Evolutionary conservation across 2,888 invertebrate species (phyloP), one percentile per base, ranked within the genome.

Genomic region (Cephus runcator): DNA sequence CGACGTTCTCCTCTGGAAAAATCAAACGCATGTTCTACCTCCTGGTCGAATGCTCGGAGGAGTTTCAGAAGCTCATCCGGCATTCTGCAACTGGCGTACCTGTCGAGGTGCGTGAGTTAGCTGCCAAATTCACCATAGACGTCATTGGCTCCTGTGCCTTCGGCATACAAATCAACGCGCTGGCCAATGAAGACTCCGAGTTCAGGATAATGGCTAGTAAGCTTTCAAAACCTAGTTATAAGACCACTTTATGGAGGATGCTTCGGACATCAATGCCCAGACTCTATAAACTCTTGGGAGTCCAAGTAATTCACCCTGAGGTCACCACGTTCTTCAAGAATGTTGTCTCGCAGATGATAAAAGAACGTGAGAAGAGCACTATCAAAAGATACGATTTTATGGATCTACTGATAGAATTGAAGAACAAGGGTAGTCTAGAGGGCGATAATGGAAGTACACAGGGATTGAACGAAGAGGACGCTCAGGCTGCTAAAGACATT

Each of bases 1-100:
- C 93, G 0, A 91, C 92, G 1, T 93, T 93, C 83, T 92, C 93
- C 1, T 92, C 93, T 0, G 92, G 92, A 34, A 93, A 93, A 82
- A 90, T 93, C 78, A 93, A 92, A 83, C 87, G 86, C 71, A 92
- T 93, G 92, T 92, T 92, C 82, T 88, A 90, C 73, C 86, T 92
- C 12, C 84, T 93, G 73, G 86, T 81, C 35, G 90, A 91, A 75
- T 92, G 92, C 81, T 87, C 90, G 23, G 85, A 89, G 69, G 89
- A 90, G 75, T 87, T 92, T 69, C 83, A 87, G 69, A 82, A 83
- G 33, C 85, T 90, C 75, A 87, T 92, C 73, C 83, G 84, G 31
- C 76, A 83, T 33, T 76, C 75, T 15, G 75, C 68, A 12, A 40
- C 73, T 73, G 74, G 79, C 15, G 78, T 81, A 73, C 80, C 81